phyloP scores from a whole-genome alignment of 2,113 vertebrate species.

The Noctilio leporinus region DNA sequence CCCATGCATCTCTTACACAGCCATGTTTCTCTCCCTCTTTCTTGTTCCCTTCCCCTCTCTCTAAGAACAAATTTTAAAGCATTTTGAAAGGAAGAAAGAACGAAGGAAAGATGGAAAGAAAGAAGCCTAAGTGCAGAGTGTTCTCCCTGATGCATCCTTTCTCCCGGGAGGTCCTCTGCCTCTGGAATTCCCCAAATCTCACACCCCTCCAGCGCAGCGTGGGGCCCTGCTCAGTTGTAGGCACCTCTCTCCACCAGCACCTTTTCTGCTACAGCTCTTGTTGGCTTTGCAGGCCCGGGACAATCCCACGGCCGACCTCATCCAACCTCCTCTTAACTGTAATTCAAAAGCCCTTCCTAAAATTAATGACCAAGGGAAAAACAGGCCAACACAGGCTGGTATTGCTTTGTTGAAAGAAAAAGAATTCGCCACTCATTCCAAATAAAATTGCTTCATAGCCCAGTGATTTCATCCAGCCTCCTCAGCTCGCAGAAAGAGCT shows the following conservation, averaged over 20 bases:
- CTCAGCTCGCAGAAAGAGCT: neutral
- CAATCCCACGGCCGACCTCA: neutral
- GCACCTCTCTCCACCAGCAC: neutral
- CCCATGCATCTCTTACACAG: too few species aligned
- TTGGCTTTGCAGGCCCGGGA: neutral
- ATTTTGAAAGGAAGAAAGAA: too few species aligned
- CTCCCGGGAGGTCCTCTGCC: accelerated
- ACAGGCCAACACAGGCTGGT: neutral
- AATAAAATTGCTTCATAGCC: conserved; percentile 27
- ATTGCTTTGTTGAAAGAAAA: conserved; percentile 5
- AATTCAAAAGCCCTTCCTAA: neutral
- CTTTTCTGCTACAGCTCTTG: neutral
- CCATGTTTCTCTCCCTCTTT: too few species aligned
- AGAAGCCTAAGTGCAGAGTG: too few species aligned
- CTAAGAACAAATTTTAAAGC: too few species aligned
- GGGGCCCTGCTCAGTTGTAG: neutral
- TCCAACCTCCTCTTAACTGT: neutral
- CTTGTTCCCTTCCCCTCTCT: too few species aligned
- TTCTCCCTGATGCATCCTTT: neutral
- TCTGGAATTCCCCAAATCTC: neutral
- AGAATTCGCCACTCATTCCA: neutral
- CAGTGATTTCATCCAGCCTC: conserved; percentile 27
- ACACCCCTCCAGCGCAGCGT: accelerated
- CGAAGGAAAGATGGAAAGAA: too few species aligned
- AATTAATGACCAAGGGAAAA: neutral